Evolutionary conservation across 2,113 vertebrate genomes (phyloP).

Genomic region (Gavialis gangeticus): DNA sequence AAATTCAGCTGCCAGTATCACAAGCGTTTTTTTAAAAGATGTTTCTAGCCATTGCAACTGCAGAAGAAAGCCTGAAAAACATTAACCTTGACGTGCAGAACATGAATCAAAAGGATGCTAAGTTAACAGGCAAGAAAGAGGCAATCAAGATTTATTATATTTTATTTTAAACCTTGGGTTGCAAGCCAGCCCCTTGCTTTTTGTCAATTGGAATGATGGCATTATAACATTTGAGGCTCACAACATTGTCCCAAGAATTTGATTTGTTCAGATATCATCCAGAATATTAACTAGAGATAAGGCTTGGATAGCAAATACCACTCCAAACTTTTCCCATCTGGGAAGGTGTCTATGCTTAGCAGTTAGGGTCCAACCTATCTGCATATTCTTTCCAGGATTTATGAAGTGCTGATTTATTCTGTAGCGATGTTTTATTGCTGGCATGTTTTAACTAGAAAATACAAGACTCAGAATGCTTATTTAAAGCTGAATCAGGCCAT

Average conservation of each 20-base stretch:
- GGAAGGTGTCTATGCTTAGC: neutral
- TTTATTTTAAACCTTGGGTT: too few relatives aligned
- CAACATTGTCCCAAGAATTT: too few relatives aligned
- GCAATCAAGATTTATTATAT: too few relatives aligned
- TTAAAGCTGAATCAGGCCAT: neutral
- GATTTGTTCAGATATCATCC: too few relatives aligned
- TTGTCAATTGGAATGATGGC: too few relatives aligned
- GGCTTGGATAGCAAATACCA: neutral
- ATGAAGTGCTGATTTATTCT: neutral
- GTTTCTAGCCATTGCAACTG: neutral
- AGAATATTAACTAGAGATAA: neutral
- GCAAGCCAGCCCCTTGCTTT: too few relatives aligned
- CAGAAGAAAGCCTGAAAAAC: neutral
- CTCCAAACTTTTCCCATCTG: neutral
- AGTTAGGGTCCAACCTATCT: neutral
- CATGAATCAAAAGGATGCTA: too few relatives aligned
- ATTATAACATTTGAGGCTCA: too few relatives aligned
- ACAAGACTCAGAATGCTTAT: neutral
- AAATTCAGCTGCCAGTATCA: neutral
- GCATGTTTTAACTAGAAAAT: neutral
- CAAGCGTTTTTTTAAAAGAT: neutral
- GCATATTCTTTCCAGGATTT: neutral
- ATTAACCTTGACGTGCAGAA: neutral
- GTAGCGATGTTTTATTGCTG: neutral
- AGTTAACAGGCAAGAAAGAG: too few relatives aligned